Evolutionary conservation across 1,140 invertebrate genomes (phyloP), one percentile per base, ranked within the genome.

Genomic region (Amyelois transitella): DNA sequence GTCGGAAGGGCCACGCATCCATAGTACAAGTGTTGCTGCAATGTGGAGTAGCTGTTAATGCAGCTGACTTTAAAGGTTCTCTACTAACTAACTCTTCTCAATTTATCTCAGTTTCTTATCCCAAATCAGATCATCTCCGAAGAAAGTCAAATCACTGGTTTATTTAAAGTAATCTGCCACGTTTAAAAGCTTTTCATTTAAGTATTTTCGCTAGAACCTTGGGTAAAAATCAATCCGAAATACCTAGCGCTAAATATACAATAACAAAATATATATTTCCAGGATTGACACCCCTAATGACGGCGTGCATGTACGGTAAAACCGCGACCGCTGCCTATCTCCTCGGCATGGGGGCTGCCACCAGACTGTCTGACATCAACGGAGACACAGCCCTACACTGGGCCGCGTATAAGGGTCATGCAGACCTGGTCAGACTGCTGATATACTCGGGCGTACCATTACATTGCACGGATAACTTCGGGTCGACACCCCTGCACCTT

Each of bases 301-400:
- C 96, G 1, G 95, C 96, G 0, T 96, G 95, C 66, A 97, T 97
- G 94, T 97, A 97, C 85, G 96, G 96, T 6, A 92, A 96, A 77
- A 95, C 95, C 18, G 95, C 95, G 18, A 94, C 96, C 0, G 95
- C 96, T 0, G 95, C 95, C 0, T 97, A 95, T 88, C 87, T 98
- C 0, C 90, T 98, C 45, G 96, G 96, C 7, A 96, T 95, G 91
- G 95, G 94, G 20, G 96, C 94, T 10, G 86, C 95, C 0, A 93
- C 96, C 58, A 93, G 96, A 73, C 82, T 97, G 2, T 94, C 95
- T 5, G 96, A 98, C 72, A 96, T 96, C 62, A 97, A 97, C 78
- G 96, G 96, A 0, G 96, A 98, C 65, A 97, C 95, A 3, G 96
- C 96, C 0, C 84, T 97, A 4, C 96, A 98, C 70, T 98, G 96